Evolutionary conservation across 2,797 vertebrate species (phyloP), one percentile per base, ranked within the genome.

Genomic region (Tinamus major): DNA sequence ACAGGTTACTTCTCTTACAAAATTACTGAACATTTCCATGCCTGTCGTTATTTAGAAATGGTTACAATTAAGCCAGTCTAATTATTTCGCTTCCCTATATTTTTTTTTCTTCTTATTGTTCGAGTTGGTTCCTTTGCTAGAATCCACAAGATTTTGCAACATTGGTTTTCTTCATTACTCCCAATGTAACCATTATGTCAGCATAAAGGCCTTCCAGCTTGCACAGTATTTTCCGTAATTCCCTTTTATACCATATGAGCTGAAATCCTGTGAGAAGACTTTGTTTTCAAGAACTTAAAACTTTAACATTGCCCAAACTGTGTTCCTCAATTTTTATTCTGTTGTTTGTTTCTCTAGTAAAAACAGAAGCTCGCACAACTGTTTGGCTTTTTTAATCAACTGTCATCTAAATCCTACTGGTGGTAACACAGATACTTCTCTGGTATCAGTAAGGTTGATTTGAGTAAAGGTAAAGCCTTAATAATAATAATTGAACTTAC

Each of bases 51-150:
- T 91, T 92, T 79, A 87, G 79, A 86, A 86, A 86, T 49, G 39
- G 41, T 39, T 84, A 51, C 74, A 91, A 84, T 76, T 72, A 85
- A 84, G 59, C 42, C 83, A 53, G 92, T 67, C 61, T 53, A 75
- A 76, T 81, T 89, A 85, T 92, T 90, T 96, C 59, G 20, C 37
- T 89, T 95, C 48, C n/a, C 46, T 90, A 35, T 53, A 19, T 48
- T 91, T 94, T 56, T 56, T 39, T 20, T 95, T 93, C 82, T 70
- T 91, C 70, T 67, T 81, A 15, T 4, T 72, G 65, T 76, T 85
- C 35, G 85, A 93, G 90, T 87, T 42, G 49, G 59, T 64, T 94
- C 46, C n/a, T 90, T 23, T 85, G 19, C 48, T 82, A 58, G 76
- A 90, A 49, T 87, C 62, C 51, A 51, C n/a, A 84, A 76, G 20